Percentiles rank a stretch among this genome's conserved stretches.
These are phyloP conservation scores for Tyrophagus putrescentiae DNA, from an alignment of 1,140 invertebrate genomes.

Conservation along the genomic window DNA sequence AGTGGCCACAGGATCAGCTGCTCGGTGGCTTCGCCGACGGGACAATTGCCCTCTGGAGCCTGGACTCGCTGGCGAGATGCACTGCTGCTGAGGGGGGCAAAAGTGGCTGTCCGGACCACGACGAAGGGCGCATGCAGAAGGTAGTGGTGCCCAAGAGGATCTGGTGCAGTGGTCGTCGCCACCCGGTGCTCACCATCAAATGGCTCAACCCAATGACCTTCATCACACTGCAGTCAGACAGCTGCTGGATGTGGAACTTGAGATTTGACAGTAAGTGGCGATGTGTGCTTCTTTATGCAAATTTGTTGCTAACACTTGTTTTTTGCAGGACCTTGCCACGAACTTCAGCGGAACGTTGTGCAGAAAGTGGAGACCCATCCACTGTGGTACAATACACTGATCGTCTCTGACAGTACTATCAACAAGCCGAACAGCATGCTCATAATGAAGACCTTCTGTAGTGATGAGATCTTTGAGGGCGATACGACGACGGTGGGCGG, in stretches of 20 bases:
- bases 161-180: no score
- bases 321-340: background rate
- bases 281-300: background rate
- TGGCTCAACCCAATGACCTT: slow-evolving; percentile 33
- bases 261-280: background rate
- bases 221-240: slow-evolving; percentile 36
- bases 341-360: background rate
- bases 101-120: no score
- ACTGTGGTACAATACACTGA: background rate
- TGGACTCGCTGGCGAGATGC: slow-evolving; percentile 39
- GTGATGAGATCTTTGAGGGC: background rate
- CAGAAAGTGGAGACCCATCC: background rate
- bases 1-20: slow-evolving; percentile 36
- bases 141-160: no score
- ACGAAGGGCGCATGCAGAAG: no score
- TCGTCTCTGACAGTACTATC: background rate
- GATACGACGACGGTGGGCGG: background rate
- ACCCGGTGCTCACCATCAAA: slow-evolving; percentile 32
- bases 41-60: slow-evolving; percentile 43
- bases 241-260: slow-evolving; percentile 22
- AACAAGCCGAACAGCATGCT: background rate
- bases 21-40: slow-evolving; percentile 49
- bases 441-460: background rate
- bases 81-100: no score
- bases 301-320: background rate